Base-by-base conservation (phyloP, 2,888 invertebrate species). In the Xanthia icteritia region DNA sequence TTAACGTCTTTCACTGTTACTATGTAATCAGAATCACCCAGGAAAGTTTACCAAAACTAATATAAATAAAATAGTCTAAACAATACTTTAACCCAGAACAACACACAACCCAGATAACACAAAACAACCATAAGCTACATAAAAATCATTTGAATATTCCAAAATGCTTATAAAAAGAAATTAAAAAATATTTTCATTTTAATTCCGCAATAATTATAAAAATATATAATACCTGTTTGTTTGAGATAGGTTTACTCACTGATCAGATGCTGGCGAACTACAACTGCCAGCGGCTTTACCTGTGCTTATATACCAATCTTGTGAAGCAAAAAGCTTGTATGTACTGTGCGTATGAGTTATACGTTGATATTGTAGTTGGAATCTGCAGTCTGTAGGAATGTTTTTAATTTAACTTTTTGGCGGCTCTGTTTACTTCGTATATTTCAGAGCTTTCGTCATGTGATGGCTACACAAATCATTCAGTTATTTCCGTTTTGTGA, bases 221-320 rank as follows among this genome's bases (percentile, higher is more conserved):
- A 48, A 83, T n/a, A 17, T 51, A 42, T 1, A 42, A 61, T 83
- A 82, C 84, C 84, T 81, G 65, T 42, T 66, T 13, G 9, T 31
- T 73, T 27, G n/a, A 13, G 56, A 66, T 69, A 74, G 58, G 77
- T 76, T 54, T 72, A 45, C 48, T 36, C 73, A 72, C 69, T 68
- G 81, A 67, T 76, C 48, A 74, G 65, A 74, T 63, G 72, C 76
- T 56, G 31, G 71, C 76, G 72, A 67, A 81, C 74, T 84, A 60
- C 31, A 48, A 51, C 5, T 13, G 5, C 6, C 27, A 13, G 66
- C 31, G 58, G 36, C 13, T 58, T 56, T 51, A 60, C 72, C 15
- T 65, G 70, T 23, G n/a, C 84, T 87, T 87, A 87, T 60, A 60
- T 60, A 60, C 86, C 20, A 39, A 65, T 65, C 23, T 36, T 45